phyloP scores from a whole-genome alignment of 2,797 vertebrate species.

The Selene dorsalis region DNA sequence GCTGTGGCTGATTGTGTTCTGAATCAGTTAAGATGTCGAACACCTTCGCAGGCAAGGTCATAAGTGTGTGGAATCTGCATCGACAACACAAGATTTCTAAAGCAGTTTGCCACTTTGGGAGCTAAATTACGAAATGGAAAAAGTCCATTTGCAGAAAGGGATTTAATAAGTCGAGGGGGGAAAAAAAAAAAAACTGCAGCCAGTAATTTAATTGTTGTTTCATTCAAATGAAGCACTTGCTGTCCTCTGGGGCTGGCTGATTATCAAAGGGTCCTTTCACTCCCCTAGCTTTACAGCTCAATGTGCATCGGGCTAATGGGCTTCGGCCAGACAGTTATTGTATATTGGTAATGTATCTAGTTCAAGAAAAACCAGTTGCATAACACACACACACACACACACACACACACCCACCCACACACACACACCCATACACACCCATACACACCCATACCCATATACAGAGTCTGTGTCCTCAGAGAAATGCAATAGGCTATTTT shows the following conservation, averaged over 20 bases:
- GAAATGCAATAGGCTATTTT: conserved; percentile 64
- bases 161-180: conserved; percentile 66
- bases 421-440: conserved; percentile 7
- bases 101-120: conserved; percentile 67
- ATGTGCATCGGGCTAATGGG: conserved; percentile 65
- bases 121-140: conserved; percentile 71
- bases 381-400: conserved; percentile 15
- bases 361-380: conserved; percentile 42
- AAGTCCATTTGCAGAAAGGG: conserved; percentile 59
- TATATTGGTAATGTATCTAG: conserved; percentile 66
- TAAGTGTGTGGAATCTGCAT: conserved; percentile 39
- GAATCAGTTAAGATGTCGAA: conserved; percentile 64
- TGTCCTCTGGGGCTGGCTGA: conserved; percentile 71
- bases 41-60: conserved; percentile 71
- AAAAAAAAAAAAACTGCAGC: conserved; percentile 49
- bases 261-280: conserved; percentile 69
- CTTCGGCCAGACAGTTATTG: conserved; percentile 63
- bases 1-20: conserved; percentile 50
- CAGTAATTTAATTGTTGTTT: conserved; percentile 81
- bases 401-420: conserved; percentile 21
- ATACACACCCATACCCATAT: conserved; percentile 5
- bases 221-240: conserved; percentile 75
- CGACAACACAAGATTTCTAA: conserved; percentile 60
- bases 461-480: conserved; percentile 11
- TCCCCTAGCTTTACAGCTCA: conserved; percentile 57